phyloP scores from a whole-genome alignment of 2,113 vertebrate species.

The Pituophis catenifer region DNA sequence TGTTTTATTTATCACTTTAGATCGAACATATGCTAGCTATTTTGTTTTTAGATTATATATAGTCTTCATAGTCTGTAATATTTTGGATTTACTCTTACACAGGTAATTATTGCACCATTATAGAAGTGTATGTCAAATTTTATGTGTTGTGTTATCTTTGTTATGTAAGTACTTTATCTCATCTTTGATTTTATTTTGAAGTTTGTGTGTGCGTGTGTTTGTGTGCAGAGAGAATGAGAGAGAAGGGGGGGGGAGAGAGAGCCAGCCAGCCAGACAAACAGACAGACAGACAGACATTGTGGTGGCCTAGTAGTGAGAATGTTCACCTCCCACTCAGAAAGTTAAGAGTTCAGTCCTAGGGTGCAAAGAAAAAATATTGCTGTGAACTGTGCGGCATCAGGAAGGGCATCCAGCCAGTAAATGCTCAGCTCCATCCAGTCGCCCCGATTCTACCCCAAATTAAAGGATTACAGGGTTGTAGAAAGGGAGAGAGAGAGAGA shows the following conservation, averaged over 20 bases:
- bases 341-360: not conserved
- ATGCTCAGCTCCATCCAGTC: not conserved
- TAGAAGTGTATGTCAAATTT: not conserved
- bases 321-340: not conserved
- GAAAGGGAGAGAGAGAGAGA: not conserved
- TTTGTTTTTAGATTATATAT: not conserved
- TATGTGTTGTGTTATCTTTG: not conserved
- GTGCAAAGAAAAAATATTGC: not conserved
- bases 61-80: not conserved
- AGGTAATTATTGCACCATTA: not conserved
- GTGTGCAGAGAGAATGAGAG: not conserved
- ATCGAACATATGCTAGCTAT: not conserved
- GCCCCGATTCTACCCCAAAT: not conserved
- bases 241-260: too few relatives aligned
- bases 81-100: not conserved
- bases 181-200: not conserved
- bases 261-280: too few relatives aligned
- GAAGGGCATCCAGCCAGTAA: not conserved
- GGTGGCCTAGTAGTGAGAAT: not conserved
- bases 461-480: not conserved
- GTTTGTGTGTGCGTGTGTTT: not conserved
- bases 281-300: not conserved
- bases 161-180: not conserved
- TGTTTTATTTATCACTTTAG: not conserved
- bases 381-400: not conserved